Evolutionary conservation across 1,140 invertebrate species (phyloP), one percentile per base, ranked within the genome.

Genomic region (Drosophila kikkawai): DNA sequence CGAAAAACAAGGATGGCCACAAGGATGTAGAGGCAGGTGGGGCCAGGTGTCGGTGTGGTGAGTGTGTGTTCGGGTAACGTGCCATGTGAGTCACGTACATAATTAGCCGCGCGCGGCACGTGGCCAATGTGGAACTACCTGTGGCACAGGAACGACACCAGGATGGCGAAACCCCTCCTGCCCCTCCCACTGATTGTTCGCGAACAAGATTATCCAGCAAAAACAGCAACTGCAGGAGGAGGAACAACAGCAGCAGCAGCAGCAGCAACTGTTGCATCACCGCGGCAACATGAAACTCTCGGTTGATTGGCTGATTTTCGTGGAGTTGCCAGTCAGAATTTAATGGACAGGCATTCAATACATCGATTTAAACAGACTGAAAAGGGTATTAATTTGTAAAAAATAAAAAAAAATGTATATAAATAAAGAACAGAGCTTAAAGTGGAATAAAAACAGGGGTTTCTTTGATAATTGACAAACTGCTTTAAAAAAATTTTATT

Each of bases 1-100:
- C n/a, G 17, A 39, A 57, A 57, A 64, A 66, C 53, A 51, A 32
- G 51, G 51, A 11, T 26, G 53, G 53, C 53, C 53, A 39, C 26
- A 7, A 37, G 19, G 34, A 22, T 22, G 34, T 15, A 13, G 34
- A 4, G 34, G 19, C 32, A 15, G 34, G 51, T 13, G 50, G 34
- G 22, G 51, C 13, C 22, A 26, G 44, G 44, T 41, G 66, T 56
- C 26, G 22, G 22, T 26, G 22, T 17, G 55, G 47, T 19, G 57
- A 3, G 44, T 13, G 15, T 19, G 29, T 13, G 11, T 12, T 42
- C 8, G 7, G 44, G 53, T 8, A 37, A 44, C 32, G 6, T 56
- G 12, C 51, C 75, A 66, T 59, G 75, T 69, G 75, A 75, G 80
- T 75, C 80, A 87, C 76, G 83, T 80, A 82, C 67, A 53, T 73